Base-by-base conservation (phyloP, 35 echinoderm and acorn worm genomes). In the Amphiura filiformis region DNA sequence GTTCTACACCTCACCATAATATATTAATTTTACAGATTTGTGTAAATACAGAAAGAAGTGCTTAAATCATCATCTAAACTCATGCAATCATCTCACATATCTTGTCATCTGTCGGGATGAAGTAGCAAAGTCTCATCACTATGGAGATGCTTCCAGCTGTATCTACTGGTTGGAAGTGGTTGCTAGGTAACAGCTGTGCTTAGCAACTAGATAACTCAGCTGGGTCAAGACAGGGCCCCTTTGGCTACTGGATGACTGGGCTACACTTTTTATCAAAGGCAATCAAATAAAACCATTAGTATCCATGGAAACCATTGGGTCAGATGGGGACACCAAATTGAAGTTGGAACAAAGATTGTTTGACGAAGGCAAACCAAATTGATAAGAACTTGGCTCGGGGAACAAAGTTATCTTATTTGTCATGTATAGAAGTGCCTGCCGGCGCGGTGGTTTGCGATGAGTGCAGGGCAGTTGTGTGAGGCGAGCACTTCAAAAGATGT, bases 201-300 rank as follows among this genome's bases (percentile, higher is more conserved):
- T 70, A 70, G 61, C 61, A 70, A 70, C 61, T n/a, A 70, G 26
- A 15, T 11, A 70, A 1, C 26, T 70, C 28, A 70, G 61, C 26
- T 70, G 61, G 61, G 61, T 70, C 61, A 70, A 70, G 26, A n/a
- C n/a, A 13, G 61, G 61, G 61, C 61, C 61, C 61, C 61, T 70
- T 30, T 70, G 28, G 61, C 61, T 70, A 18, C 61, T 70, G 17
- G 26, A 23, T 47, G 41, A 70, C 17, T 70, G 61, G 61, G 9
- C 28, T 70, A 70, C 61, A 26, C 28, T 30, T 26, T 70, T 70
- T n/a, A n/a, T n/a, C 9, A 70, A 70, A 70, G 61, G 61, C 61
- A 70, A 70, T 70, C 61, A 70, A 70, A 70, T 70, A 70, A 70
- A 70, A 70, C 61, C 61, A 70, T 70, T 70, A 70, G 61, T 70